phyloP scores from a whole-genome alignment of 1,140 invertebrate species.

The Leguminivora glycinivorella region DNA sequence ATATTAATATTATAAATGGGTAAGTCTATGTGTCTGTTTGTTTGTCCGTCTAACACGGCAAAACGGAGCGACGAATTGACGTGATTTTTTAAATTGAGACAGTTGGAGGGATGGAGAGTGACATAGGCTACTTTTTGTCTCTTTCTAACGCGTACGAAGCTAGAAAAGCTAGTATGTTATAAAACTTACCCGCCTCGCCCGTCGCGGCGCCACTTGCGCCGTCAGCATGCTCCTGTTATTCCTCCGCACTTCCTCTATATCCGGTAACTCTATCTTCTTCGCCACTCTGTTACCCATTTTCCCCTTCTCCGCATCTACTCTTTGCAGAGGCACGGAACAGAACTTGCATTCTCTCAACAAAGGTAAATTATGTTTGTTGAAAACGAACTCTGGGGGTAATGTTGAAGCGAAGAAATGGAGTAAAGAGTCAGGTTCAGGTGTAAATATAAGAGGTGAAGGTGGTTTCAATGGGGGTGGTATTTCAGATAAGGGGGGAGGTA shows the following conservation, averaged over 20 bases:
- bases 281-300: not conserved
- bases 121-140: too few species aligned
- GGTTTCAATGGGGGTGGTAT: not conserved
- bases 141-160: too few species aligned
- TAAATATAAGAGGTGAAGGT: not conserved
- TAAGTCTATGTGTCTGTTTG: too few species aligned
- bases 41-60: too few species aligned
- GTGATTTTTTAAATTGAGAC: too few species aligned
- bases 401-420: not conserved
- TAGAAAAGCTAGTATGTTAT: too few species aligned
- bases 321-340: not conserved
- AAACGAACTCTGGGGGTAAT: not conserved
- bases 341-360: not conserved
- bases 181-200: not conserved
- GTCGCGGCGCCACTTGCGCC: slow-evolving; percentile 6
- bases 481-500: not conserved
- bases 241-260: slow-evolving; percentile 27
- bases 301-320: slow-evolving; percentile 47
- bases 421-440: not conserved
- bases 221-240: slow-evolving; percentile 25
- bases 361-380: not conserved
- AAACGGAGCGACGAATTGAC: too few species aligned
- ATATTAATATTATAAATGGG: too few species aligned
- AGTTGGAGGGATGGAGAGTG: too few species aligned
- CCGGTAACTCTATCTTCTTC: slow-evolving; percentile 18